Evolutionary conservation across 2,113 vertebrate genomes (phyloP).

Genomic region (Gymnorhina tibicen): DNA sequence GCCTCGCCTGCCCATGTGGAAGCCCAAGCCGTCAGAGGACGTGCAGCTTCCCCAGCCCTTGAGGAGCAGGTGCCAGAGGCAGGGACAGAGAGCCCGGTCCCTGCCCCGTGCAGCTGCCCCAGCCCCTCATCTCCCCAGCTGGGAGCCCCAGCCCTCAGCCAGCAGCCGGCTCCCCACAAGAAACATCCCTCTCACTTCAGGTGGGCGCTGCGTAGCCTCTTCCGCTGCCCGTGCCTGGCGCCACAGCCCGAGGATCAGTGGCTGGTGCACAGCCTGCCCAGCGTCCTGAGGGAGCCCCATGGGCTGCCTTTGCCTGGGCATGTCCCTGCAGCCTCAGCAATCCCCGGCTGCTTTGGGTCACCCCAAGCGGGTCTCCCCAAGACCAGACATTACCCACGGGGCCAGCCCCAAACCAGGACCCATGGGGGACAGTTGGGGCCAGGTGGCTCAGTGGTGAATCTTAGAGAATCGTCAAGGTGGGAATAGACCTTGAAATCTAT

Average conservation of each 20-base stretch:
- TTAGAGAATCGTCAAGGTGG: not conserved
- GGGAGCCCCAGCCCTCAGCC: not conserved
- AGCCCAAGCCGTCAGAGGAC: not conserved
- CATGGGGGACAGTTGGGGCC: not conserved
- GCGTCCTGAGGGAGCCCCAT: not conserved
- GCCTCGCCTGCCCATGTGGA: not conserved
- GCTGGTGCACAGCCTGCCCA: not conserved
- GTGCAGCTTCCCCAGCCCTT: rapidly evolving
- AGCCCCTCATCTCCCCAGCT: not conserved
- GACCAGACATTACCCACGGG: not conserved
- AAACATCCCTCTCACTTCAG: not conserved
- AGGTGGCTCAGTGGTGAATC: not conserved
- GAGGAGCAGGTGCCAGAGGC: not conserved
- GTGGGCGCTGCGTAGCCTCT: not conserved
- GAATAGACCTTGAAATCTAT: not conserved
- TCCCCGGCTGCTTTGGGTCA: not conserved
- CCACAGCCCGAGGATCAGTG: not conserved
- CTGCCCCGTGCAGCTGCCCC: not conserved
- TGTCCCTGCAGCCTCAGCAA: not conserved
- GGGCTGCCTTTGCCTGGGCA: not conserved
- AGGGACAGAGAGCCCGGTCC: not conserved
- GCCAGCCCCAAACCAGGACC: not conserved
- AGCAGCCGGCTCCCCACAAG: not conserved
- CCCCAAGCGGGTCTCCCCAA: not conserved
- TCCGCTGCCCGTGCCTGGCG: not conserved